A percentile compares a stretch with the other conserved stretches of the same genome.
These are phyloP conservation scores for Galerucella pusilla DNA, from an alignment of 2,888 invertebrate species.

Conservation along the genomic window DNA sequence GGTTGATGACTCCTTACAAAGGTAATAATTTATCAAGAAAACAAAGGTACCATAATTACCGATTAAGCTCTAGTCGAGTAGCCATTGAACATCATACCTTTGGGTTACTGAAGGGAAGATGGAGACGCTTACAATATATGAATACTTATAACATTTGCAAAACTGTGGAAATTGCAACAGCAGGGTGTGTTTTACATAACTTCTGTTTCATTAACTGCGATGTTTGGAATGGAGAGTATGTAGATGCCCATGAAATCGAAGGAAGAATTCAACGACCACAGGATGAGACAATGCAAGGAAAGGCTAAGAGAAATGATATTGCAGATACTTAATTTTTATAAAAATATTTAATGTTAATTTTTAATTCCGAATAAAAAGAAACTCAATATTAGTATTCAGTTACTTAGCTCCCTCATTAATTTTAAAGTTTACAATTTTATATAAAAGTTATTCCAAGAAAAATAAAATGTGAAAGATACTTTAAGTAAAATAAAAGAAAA, in stretches of 20 bases:
- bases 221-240: background rate
- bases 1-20: conserved; percentile 1
- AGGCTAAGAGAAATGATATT: background rate
- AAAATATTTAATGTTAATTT: background rate
- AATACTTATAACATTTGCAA: background rate
- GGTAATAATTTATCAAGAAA: background rate
- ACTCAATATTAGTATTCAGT: background rate
- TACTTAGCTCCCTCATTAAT: background rate
- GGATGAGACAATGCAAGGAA: background rate
- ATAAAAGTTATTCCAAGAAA: too few species aligned
- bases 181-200: background rate
- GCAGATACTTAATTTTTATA: background rate
- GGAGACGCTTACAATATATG: background rate
- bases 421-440: background rate
- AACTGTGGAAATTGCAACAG: background rate
- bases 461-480: background rate
- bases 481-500: background rate
- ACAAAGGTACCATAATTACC: background rate
- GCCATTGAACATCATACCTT: background rate
- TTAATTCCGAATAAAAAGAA: background rate
- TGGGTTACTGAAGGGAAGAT: background rate
- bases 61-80: background rate
- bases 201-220: background rate
- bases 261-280: background rate
- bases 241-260: background rate